Conservation (phyloP, 1,140 invertebrate species). For the Musca domestica region DNA sequence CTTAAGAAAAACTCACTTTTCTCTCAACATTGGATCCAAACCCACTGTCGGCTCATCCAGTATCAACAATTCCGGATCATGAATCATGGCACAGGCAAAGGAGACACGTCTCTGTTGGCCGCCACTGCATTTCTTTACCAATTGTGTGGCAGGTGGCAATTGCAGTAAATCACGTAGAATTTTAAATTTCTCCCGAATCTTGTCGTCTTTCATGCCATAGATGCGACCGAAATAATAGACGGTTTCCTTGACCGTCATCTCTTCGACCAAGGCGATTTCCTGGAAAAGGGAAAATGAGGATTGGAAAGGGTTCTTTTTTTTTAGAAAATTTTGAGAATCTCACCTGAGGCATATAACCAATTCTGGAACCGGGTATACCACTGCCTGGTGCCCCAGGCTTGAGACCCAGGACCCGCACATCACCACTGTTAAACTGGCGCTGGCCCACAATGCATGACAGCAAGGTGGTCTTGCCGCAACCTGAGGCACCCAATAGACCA, state of each 20-base stretch:
- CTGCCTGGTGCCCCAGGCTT: conserved; percentile 69
- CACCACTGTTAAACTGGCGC: conserved; percentile 69
- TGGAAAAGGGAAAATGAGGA: conserved; percentile 52
- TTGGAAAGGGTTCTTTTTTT: neutral
- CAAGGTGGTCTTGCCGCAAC: conserved; percentile 82
- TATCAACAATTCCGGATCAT: conserved; percentile 84
- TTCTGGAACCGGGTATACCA: conserved; percentile 74
- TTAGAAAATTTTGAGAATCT: conserved; percentile 18
- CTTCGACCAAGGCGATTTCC: conserved; percentile 82
- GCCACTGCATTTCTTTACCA: conserved; percentile 73
- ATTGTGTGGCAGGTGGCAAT: conserved; percentile 63
- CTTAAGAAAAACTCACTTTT: conserved; percentile 61
- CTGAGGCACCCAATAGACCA: conserved; percentile 80
- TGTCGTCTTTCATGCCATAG: conserved; percentile 69
- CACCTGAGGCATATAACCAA: conserved; percentile 83
- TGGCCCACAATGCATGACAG: conserved; percentile 83
- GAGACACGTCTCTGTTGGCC: conserved; percentile 86
- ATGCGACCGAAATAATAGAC: conserved; percentile 86
- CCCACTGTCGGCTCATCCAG: conserved; percentile 93
- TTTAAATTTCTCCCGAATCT: conserved; percentile 66
- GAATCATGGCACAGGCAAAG: conserved; percentile 81
- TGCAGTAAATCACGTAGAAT: conserved; percentile 73
- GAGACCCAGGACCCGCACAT: conserved; percentile 76
- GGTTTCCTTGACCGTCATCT: conserved; percentile 83
- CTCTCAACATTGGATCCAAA: conserved; percentile 83